Conservation (phyloP, 2,797 vertebrate species). For the Huso huso region DNA sequence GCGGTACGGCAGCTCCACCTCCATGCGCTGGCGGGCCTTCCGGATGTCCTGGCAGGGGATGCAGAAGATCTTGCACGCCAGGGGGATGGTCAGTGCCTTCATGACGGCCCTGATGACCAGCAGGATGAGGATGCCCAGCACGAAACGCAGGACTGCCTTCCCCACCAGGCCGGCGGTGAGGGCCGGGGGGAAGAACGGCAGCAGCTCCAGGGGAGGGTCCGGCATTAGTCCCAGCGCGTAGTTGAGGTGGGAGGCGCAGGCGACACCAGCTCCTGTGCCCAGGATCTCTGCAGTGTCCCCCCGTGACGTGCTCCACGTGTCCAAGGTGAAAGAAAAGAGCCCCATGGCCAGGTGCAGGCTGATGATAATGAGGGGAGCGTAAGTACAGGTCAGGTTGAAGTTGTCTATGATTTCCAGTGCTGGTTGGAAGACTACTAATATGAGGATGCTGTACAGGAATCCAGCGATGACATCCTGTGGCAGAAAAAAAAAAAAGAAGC, state of each 20-base stretch:
- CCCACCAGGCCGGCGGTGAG: conserved; percentile 54
- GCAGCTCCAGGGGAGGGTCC: conserved; percentile 50
- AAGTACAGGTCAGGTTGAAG: conserved; percentile 76
- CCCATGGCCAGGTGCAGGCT: conserved; percentile 76
- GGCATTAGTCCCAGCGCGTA: conserved; percentile 59
- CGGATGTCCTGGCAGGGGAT: conserved; percentile 62
- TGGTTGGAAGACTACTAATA: conserved; percentile 77
- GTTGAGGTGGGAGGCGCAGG: conserved; percentile 77
- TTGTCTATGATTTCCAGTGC: conserved; percentile 73
- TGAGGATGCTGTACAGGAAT: conserved; percentile 78
- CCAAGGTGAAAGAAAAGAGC: conserved; percentile 88
- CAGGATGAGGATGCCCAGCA: conserved; percentile 71
- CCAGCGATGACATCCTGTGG: conserved; percentile 84
- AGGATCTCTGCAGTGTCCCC: conserved; percentile 93
- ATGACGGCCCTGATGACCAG: conserved; percentile 63
- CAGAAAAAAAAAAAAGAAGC: conserved; percentile 26
- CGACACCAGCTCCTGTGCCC: conserved; percentile 83
- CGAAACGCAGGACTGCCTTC: conserved; percentile 54
- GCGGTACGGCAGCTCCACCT: conserved; percentile 89
- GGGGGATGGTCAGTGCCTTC: conserved; percentile 78
- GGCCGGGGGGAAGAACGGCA: conserved; percentile 60
- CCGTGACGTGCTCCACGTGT: conserved; percentile 94
- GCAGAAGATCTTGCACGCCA: conserved; percentile 65
- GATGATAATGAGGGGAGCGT: conserved; percentile 75
- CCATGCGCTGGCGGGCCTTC: conserved; percentile 82